Evolutionary conservation across 2,113 vertebrate species (phyloP).

Genomic region (Microtus richardsoni): DNA sequence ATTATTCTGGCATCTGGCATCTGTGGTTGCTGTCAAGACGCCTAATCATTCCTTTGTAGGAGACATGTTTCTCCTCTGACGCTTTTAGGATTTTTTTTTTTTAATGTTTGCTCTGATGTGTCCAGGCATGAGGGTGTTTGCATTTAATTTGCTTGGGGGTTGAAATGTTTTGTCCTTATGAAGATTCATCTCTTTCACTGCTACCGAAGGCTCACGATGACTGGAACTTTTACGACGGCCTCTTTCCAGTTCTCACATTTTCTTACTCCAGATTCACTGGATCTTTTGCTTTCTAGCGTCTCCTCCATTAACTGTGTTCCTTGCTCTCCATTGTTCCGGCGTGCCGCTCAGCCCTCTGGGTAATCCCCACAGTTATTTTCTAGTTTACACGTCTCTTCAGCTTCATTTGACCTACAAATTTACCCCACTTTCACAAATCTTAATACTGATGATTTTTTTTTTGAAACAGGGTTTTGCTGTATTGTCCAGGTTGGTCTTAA

Average conservation of each 20-base stretch:
- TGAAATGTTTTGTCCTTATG: constrained; percentile 28
- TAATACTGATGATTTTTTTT: neutral
- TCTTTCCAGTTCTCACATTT: constrained; percentile 38
- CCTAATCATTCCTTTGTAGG: constrained; percentile 22
- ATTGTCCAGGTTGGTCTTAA: neutral
- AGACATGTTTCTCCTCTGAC: neutral
- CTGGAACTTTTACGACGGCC: constrained; percentile 22
- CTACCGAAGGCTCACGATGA: constrained; percentile 1
- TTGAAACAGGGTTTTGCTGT: neutral
- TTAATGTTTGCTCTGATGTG: neutral
- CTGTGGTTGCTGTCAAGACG: constrained; percentile 6
- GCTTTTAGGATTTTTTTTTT: constrained; percentile 52
- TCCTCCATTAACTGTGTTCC: constrained; percentile 6
- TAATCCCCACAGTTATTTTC: constrained; percentile 43
- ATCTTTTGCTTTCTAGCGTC: neutral
- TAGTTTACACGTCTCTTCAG: constrained; percentile 50
- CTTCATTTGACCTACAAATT: constrained; percentile 15
- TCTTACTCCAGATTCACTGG: neutral
- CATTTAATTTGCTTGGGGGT: constrained; percentile 2
- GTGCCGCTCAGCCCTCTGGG: neutral
- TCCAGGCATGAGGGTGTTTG: constrained; percentile 36
- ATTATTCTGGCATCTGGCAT: constrained; percentile 28
- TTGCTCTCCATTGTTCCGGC: neutral
- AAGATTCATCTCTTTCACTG: constrained; percentile 45
- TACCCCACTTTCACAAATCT: constrained; percentile 16